These are phyloP conservation scores for Sicus ferrugineus DNA, from an alignment of 2,888 invertebrate genomes.

Conservation along the genomic window DNA sequence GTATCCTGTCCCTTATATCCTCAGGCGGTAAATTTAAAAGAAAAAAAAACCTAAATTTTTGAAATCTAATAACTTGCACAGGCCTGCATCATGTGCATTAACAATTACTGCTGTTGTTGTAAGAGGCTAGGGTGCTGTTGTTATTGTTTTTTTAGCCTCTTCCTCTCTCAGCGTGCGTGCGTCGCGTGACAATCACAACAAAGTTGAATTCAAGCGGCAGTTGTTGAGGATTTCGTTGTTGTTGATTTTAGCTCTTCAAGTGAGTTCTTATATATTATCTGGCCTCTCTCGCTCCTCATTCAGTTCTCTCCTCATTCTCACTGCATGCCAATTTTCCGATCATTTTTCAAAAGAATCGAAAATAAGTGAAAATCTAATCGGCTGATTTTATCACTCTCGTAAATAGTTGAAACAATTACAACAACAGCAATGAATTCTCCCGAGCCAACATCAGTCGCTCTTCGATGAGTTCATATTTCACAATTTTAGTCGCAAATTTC, in stretches of 20 bases:
- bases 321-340: slow-evolving; percentile 20
- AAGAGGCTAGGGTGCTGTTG: no score
- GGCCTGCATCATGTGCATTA: slow-evolving; percentile 25
- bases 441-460: not conserved
- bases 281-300: no score
- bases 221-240: no score
- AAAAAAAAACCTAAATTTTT: slow-evolving; percentile 17
- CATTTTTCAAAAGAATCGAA: slow-evolving; percentile 27
- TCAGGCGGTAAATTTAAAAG: not conserved
- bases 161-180: slow-evolving; percentile 4
- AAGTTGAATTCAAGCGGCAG: not conserved
- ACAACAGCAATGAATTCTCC: not conserved
- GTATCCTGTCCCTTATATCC: not conserved
- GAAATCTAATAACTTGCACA: slow-evolving; percentile 27
- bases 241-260: no score
- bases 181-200: slow-evolving; percentile 26
- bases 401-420: slow-evolving; percentile 31
- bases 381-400: slow-evolving; percentile 39
- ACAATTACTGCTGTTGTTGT: no score
- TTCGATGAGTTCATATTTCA: slow-evolving; percentile 27
- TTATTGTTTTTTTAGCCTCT: slow-evolving; percentile 11
- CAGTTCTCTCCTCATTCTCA: no score
- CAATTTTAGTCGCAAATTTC: no score
- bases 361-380: slow-evolving; percentile 30
- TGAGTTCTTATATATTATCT: no score